Base-by-base conservation (phyloP, 2,113 vertebrate genomes). In the Anolis carolinensis region DNA sequence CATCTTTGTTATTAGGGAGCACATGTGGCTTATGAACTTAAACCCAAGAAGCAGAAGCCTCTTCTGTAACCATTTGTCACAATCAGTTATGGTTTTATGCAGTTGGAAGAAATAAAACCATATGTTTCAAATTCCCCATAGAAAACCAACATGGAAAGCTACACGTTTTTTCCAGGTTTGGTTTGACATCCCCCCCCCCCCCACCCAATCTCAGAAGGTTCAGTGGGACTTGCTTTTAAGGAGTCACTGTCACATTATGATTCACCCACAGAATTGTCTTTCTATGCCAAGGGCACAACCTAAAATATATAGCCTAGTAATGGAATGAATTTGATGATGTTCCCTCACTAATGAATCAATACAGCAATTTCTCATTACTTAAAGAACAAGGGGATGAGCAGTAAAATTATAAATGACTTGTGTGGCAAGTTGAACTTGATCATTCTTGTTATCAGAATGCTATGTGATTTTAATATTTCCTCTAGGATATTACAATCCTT, bases 31-130 rank as follows among this genome's bases (percentile, higher is more conserved):
- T 0, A 1, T 0, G 0, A 62, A 44, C 36, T 16, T 80, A 71
- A 88, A 52, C 80, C 0, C 0, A 36, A 52, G 84, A 14, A 75
- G 44, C 27, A 67, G 20, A 8, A 71, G 7, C 18, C n/a, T 81
- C 21, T 88, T 86, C 83, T n/a, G 78, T 83, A 68, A 27, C 2
- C 77, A 50, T 62, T 55, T 48, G 34, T 89, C 63, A 32, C 44
- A 84, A 36, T 32, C 48, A 68, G 4, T 14, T 63, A 16, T 18
- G 84, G 79, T 87, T 91, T 68, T 80, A 71, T 83, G 30, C 16
- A 68, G 71, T n/a, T 44, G 32, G 18, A 79, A 9, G n/a, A 62
- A 72, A 48, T 34, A 30, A 55, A 65, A 86, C 32, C 5, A 36
- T 36, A 63, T 79, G 65, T 6, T 32, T 8, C 67, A 18, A 27